These are phyloP conservation scores for Peromyscus attwateri DNA, from an alignment of 2,797 vertebrate species.

Conservation along the genomic window DNA sequence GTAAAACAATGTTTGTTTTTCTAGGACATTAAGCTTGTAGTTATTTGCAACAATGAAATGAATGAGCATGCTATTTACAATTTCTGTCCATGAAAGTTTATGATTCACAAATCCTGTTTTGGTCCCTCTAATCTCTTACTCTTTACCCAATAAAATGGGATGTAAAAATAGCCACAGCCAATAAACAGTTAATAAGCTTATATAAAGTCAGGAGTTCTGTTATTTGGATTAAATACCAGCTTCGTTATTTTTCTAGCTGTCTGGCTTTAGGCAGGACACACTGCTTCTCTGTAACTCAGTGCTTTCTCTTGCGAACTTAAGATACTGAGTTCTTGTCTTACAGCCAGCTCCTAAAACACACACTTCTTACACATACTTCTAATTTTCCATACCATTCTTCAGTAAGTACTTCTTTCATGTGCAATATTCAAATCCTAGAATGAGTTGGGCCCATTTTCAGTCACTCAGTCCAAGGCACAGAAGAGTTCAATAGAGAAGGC, in stretches of 20 bases:
- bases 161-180: neutral
- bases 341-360: neutral
- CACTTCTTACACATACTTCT: neutral
- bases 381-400: neutral
- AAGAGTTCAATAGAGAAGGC: neutral
- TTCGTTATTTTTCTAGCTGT: neutral
- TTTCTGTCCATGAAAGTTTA: neutral
- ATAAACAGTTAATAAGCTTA: neutral
- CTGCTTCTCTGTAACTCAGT: neutral
- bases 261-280: neutral
- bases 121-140: neutral
- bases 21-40: neutral
- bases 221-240: neutral
- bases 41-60: neutral
- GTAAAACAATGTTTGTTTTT: neutral
- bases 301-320: slow-evolving; percentile 46
- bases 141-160: neutral
- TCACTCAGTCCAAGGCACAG: neutral
- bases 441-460: neutral
- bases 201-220: neutral
- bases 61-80: neutral
- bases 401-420: neutral
- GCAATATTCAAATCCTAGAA: neutral
- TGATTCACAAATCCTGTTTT: neutral
- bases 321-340: neutral